A percentile compares a stretch with the other conserved stretches of the same genome.
Evolutionary conservation across 2,113 vertebrate genomes (phyloP).

Genomic region (Anthoscopus minutus): DNA sequence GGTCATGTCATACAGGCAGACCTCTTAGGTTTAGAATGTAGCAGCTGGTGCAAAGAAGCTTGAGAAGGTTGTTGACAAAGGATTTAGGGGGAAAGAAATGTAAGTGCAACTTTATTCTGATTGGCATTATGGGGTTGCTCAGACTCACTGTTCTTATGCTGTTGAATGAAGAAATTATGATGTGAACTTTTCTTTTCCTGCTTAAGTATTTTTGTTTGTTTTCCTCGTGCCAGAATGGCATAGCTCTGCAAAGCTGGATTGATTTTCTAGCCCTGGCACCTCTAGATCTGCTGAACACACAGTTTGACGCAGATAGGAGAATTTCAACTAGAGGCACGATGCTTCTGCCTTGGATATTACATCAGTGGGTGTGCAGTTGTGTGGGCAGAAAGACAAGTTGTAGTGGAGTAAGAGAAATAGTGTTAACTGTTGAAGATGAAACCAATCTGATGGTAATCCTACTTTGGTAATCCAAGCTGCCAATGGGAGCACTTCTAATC

Average conservation of each 20-base stretch:
- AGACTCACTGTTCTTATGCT: background rate
- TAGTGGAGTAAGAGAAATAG: background rate
- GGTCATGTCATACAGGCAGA: conserved; percentile 62
- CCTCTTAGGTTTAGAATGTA: conserved; percentile 73
- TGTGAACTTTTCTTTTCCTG: background rate
- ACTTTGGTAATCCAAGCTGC: background rate
- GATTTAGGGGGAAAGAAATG: conserved; percentile 4
- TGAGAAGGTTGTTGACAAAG: conserved; percentile 43
- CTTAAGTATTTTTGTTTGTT: background rate
- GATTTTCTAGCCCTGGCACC: background rate
- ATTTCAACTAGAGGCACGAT: background rate
- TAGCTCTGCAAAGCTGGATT: background rate
- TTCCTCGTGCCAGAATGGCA: background rate
- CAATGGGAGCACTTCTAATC: background rate
- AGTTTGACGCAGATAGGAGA: background rate
- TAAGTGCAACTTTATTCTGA: conserved; percentile 68
- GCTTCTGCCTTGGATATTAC: background rate
- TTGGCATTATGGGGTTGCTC: background rate
- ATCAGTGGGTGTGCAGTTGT: background rate
- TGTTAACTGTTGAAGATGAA: background rate
- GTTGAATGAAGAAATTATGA: background rate
- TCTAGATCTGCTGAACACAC: background rate
- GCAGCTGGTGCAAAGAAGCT: conserved; percentile 74
- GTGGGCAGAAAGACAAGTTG: background rate
- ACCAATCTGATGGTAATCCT: background rate